Conservation (phyloP, 2,113 vertebrate species). For the Alethe castanea region DNA sequence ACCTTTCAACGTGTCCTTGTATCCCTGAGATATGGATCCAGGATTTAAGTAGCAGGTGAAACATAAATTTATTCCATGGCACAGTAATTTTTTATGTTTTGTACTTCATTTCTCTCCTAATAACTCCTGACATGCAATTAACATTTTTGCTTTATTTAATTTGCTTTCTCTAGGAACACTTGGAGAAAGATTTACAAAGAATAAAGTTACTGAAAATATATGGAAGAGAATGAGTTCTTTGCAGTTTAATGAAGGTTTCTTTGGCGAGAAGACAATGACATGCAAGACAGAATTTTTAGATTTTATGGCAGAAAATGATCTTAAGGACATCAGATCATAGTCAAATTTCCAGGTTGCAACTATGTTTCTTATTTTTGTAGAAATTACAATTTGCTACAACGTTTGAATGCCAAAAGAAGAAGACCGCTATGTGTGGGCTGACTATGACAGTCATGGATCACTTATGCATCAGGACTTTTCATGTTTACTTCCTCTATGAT, state of each 20-base stretch:
- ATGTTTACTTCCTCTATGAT: not conserved
- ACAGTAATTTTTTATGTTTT: not conserved
- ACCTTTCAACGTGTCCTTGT: not conserved
- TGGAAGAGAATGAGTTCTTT: not conserved
- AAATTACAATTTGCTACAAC: not conserved
- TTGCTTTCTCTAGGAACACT: not conserved
- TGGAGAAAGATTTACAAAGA: not conserved
- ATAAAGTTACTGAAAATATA: not conserved
- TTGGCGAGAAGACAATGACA: not conserved
- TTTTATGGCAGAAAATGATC: not conserved
- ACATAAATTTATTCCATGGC: not conserved
- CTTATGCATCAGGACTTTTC: not conserved
- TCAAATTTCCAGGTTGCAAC: not conserved
- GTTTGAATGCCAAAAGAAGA: not conserved
- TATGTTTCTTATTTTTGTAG: not conserved
- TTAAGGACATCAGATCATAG: not conserved
- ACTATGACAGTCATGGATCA: not conserved
- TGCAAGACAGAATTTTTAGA: not conserved
- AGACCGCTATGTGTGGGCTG: not conserved
- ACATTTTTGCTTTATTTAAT: not conserved
- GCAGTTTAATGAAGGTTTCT: not conserved
- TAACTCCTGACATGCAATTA: not conserved
- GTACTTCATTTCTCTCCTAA: not conserved
- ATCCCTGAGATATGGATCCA: not conserved
- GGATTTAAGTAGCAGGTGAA: not conserved